Percentiles rank a stretch among this genome's conserved stretches.
These are phyloP conservation scores for Apodemus agrarius DNA, from an alignment of 2,797 vertebrate genomes.

Conservation along the genomic window DNA sequence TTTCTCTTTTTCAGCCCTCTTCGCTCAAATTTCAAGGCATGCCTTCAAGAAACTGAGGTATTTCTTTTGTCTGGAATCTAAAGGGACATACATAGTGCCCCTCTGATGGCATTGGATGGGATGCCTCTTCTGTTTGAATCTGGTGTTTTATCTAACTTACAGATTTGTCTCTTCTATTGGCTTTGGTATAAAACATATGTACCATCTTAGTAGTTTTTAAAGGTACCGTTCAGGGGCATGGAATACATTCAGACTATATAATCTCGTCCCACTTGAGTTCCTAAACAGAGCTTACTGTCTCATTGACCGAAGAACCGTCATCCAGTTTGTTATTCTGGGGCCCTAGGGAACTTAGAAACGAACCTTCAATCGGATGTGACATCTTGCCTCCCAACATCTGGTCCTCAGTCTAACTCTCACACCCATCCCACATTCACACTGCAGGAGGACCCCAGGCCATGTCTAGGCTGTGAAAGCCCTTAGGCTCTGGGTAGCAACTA, in stretches of 20 bases:
- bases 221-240: not conserved
- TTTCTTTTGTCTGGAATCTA: not conserved
- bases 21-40: not conserved
- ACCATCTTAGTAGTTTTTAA: not conserved
- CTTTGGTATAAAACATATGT: not conserved
- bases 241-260: not conserved
- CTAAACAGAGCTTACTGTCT: not conserved
- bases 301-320: not conserved
- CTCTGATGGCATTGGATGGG: not conserved
- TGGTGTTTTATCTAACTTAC: not conserved
- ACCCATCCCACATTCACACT: not conserved
- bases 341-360: not conserved
- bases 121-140: not conserved
- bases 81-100: not conserved
- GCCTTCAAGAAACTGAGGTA: not conserved
- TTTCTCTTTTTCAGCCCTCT: not conserved
- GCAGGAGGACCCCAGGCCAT: not conserved
- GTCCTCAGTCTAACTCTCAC: not conserved
- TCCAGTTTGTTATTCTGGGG: not conserved
- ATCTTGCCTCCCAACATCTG: not conserved
- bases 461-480: accelerated
- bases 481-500: not conserved
- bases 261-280: not conserved
- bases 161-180: not conserved
- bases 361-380: not conserved